phyloP scores from a whole-genome alignment of 2,797 vertebrate genomes.

The Spheniscus humboldti region DNA sequence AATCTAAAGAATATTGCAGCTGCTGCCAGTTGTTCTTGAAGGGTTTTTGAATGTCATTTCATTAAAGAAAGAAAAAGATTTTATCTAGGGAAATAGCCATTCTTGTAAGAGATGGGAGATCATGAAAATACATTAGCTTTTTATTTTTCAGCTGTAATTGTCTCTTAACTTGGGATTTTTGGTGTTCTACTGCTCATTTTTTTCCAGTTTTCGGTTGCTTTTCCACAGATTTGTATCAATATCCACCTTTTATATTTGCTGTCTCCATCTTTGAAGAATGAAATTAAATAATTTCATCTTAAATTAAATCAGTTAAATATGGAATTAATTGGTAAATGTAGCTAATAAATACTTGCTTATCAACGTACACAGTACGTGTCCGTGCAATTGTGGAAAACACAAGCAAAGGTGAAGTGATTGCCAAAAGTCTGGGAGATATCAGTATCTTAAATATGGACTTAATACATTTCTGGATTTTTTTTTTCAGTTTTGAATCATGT shows the following conservation, averaged over 20 bases:
- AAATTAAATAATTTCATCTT: neutral
- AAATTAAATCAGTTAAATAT: neutral
- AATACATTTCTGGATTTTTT: neutral
- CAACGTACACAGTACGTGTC: accelerated
- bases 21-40: constrained; percentile 48
- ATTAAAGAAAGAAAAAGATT: constrained; percentile 14
- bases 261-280: neutral
- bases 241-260: neutral
- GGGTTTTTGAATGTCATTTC: constrained; percentile 38
- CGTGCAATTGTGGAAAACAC: neutral
- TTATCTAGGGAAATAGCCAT: neutral
- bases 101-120: neutral
- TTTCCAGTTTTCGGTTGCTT: neutral
- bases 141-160: constrained; percentile 20
- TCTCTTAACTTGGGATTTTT: neutral
- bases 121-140: constrained; percentile 1
- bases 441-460: neutral
- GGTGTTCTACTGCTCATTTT: neutral
- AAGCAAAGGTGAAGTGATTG: neutral
- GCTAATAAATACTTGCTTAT: neutral
- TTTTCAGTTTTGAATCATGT: neutral
- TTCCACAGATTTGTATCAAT: neutral
- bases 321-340: neutral
- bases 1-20: constrained; percentile 11
- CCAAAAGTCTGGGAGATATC: neutral